phyloP scores from a whole-genome alignment of 2,888 invertebrate genomes.

The Lottia scabra region DNA sequence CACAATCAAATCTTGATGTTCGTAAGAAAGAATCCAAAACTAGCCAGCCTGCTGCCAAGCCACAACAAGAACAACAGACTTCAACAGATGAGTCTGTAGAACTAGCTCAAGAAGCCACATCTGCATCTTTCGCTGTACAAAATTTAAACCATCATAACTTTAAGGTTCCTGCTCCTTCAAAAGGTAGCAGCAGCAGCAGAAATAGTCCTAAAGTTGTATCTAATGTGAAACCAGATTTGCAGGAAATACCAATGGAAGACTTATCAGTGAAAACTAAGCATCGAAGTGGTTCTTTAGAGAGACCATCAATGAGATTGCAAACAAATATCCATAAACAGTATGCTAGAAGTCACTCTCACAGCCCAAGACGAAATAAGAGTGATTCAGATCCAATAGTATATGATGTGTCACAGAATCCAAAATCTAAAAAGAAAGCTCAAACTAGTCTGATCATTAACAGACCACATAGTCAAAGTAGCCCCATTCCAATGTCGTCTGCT shows the following conservation, averaged over 20 bases:
- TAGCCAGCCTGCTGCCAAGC: background rate
- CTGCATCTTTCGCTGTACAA: slow-evolving; percentile 58
- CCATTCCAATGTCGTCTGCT: slow-evolving; percentile 14
- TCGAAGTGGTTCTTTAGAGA: slow-evolving; percentile 23
- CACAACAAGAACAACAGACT: background rate
- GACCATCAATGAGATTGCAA: slow-evolving; percentile 9
- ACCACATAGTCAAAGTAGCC: slow-evolving; percentile 16
- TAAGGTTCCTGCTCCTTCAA: slow-evolving; percentile 7
- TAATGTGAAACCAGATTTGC: slow-evolving; percentile 36
- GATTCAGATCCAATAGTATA: slow-evolving; percentile 18
- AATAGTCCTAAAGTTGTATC: slow-evolving; percentile 31
- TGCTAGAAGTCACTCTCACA: slow-evolving; percentile 49
- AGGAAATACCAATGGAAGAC: slow-evolving; percentile 68
- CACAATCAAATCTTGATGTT: slow-evolving; percentile 22
- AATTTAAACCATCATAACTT: slow-evolving; percentile 48
- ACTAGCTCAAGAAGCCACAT: slow-evolving; percentile 58
- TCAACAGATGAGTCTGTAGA: slow-evolving; percentile 40
- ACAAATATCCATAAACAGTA: slow-evolving; percentile 33
- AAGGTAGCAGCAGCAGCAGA: slow-evolving; percentile 14
- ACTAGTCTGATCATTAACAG: slow-evolving; percentile 24
- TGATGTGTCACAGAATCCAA: slow-evolving; percentile 4
- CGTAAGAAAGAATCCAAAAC: slow-evolving; percentile 12
- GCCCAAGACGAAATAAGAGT: slow-evolving; percentile 45
- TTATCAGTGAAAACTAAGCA: slow-evolving; percentile 52
- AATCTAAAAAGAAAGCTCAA: slow-evolving; percentile 13